Percentiles rank a stretch among this genome's conserved stretches.
phyloP scores from a whole-genome alignment of 2,888 invertebrate genomes.

The Ramazzottius varieornatus region DNA sequence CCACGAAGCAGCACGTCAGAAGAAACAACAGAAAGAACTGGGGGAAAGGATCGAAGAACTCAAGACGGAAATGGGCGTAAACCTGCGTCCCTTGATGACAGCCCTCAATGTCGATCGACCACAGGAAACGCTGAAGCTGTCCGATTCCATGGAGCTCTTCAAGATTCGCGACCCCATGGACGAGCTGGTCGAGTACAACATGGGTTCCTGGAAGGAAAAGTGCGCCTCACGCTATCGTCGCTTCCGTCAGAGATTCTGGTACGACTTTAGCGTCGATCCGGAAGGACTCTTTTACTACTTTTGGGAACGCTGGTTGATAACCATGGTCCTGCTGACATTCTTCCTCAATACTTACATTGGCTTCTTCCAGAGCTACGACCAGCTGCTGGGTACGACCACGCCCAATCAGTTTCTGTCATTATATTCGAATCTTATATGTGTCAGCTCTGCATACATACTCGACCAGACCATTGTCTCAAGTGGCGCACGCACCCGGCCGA shows the following conservation, averaged over 20 bases:
- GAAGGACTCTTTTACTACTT: neutral
- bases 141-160: constrained; percentile 1
- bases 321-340: neutral
- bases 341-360: neutral
- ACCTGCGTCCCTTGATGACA: neutral
- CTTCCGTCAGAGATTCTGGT: constrained; percentile 7
- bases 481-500: too few relatives aligned
- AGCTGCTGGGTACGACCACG: neutral
- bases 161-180: neutral
- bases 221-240: neutral
- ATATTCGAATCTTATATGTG: too few relatives aligned
- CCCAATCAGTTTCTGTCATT: too few relatives aligned
- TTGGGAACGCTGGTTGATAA: neutral
- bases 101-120: neutral
- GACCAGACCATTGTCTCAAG: too few relatives aligned
- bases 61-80: neutral
- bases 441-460: too few relatives aligned
- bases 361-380: neutral
- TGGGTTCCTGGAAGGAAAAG: neutral
- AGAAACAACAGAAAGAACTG: neutral
- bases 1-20: neutral
- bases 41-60: neutral
- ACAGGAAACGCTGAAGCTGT: neutral
- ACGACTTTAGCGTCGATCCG: neutral
- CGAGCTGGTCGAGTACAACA: neutral